Conservation (phyloP, 2,113 vertebrate species). For the Polypterus bichir region DNA sequence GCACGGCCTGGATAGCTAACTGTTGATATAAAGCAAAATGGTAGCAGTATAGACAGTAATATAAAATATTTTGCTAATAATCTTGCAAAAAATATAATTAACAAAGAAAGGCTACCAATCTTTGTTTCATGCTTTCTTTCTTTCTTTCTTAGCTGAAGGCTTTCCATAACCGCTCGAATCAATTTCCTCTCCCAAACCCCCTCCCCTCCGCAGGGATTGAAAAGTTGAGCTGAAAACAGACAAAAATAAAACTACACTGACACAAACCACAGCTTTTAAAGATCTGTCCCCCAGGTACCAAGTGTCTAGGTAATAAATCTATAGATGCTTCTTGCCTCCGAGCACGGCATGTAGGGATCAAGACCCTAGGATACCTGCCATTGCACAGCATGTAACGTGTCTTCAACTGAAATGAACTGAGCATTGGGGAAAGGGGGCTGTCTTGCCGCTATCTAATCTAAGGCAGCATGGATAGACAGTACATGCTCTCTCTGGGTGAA, state of each 20-base stretch:
- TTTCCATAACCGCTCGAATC: no score
- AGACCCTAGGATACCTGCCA: neutral
- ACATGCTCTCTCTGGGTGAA: neutral
- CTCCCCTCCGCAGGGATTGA: constrained; percentile 13
- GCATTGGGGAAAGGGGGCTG: neutral
- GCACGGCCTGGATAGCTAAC: no score
- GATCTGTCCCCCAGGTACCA: constrained; percentile 1
- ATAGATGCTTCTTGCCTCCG: constrained; percentile 1
- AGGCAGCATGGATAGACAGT: neutral
- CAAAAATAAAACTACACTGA: constrained; percentile 6
- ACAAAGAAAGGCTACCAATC: no score
- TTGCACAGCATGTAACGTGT: neutral
- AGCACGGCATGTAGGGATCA: neutral
- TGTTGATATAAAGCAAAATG: no score
- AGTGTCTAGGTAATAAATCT: constrained; percentile 12
- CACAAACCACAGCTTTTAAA: constrained; percentile 9
- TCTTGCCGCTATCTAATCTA: neutral
- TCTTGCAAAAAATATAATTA: no score
- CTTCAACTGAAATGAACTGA: neutral
- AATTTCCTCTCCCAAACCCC: no score
- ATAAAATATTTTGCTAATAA: no score
- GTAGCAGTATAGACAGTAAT: no score
- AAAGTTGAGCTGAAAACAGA: constrained; percentile 15
- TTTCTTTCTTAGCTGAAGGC: no score
- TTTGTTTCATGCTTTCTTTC: no score